Conservation (phyloP, 2,888 invertebrate genomes). For the Agriopis marginaria region DNA sequence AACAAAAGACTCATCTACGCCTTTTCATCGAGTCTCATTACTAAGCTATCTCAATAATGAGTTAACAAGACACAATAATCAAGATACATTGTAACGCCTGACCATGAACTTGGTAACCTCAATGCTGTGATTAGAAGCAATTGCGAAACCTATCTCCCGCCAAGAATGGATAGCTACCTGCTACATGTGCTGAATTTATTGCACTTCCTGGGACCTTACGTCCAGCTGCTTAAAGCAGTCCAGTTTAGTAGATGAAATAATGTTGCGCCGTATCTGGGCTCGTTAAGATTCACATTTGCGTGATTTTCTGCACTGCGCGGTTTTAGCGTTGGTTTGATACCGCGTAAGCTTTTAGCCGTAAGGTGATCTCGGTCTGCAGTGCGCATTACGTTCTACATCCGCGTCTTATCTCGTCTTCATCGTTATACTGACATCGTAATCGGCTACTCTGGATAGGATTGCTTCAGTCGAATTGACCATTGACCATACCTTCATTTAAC, state of each 20-base stretch:
- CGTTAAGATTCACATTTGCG: no score
- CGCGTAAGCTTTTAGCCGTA: no score
- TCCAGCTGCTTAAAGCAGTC: no score
- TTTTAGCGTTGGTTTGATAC: no score
- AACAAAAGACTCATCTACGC: no score
- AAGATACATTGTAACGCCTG: slow-evolving; percentile 54
- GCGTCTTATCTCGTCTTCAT: slow-evolving; percentile 16
- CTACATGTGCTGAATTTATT: slow-evolving; percentile 55
- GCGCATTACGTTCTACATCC: slow-evolving; percentile 39
- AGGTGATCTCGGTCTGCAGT: slow-evolving; percentile 24
- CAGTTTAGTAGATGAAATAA: no score
- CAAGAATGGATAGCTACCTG: slow-evolving; percentile 57
- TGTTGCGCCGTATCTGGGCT: no score
- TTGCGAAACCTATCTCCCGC: slow-evolving; percentile 52
- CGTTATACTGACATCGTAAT: slow-evolving; percentile 19
- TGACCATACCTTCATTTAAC: not conserved
- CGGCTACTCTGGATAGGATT: slow-evolving; percentile 1
- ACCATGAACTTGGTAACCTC: slow-evolving; percentile 72
- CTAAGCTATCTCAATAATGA: no score
- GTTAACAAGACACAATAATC: slow-evolving; percentile 6
- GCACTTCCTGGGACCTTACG: slow-evolving; percentile 48
- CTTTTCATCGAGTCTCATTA: not conserved
- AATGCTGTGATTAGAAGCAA: slow-evolving; percentile 62
- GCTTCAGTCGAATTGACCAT: not conserved
- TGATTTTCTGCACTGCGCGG: no score